phyloP scores from a whole-genome alignment of 35 echinoderm and acorn worm species.

The Hemicentrotus pulcherrimus region DNA sequence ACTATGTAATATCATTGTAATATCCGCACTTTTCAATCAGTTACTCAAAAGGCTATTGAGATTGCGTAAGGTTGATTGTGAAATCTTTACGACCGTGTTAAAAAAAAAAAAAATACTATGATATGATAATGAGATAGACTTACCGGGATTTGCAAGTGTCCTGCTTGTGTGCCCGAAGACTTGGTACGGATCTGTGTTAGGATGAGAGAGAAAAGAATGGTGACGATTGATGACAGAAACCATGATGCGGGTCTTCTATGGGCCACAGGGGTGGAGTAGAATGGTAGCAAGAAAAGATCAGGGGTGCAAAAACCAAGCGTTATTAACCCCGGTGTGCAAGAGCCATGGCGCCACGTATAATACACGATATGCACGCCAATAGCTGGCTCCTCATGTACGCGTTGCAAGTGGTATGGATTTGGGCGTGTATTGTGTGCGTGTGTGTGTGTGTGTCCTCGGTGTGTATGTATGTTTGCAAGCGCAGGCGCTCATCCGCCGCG shows the following conservation, averaged over 20 bases:
- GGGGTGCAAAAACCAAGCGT: neutral
- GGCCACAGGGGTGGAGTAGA: neutral
- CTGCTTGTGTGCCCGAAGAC: conserved; percentile 92
- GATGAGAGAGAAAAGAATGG: conserved; percentile 15
- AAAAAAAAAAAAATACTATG: no score
- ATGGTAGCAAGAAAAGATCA: neutral
- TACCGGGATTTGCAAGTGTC: conserved; percentile 96
- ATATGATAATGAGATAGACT: conserved; percentile 34
- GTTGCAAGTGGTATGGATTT: neutral
- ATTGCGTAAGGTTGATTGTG: no score
- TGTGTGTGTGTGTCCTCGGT: neutral
- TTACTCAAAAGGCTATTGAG: no score
- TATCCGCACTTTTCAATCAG: no score
- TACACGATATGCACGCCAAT: neutral
- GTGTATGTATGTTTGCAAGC: neutral
- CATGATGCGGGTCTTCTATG: neutral
- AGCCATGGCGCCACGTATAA: neutral
- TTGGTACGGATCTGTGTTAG: conserved; percentile 90
- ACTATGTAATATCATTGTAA: no score
- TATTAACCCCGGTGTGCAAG: neutral
- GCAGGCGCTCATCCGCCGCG: neutral
- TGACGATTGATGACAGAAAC: conserved; percentile 7
- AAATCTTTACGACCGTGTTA: no score
- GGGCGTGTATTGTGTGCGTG: neutral
- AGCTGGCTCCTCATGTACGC: neutral